Conservation (phyloP, 2,888 invertebrate species). For the Lochmaea capreae region DNA sequence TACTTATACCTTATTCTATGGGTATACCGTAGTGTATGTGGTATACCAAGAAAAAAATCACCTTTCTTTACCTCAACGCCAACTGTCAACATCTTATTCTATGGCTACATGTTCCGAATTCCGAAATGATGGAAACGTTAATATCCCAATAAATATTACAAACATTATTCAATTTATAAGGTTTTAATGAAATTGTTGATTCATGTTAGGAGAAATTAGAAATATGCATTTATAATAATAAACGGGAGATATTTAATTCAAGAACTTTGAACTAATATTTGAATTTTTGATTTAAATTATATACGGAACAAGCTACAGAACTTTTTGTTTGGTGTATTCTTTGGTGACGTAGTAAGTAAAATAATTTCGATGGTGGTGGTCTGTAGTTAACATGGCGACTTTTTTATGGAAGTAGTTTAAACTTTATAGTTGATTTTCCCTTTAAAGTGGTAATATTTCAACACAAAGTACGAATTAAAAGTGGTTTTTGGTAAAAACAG, state of each 20-base stretch:
- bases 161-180: not conserved
- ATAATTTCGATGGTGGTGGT: conserved; percentile 23
- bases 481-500: not conserved
- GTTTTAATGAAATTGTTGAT: not conserved
- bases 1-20: too few species aligned
- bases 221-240: not conserved
- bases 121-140: not conserved
- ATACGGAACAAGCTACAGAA: not conserved
- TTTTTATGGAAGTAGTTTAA: conserved; percentile 20
- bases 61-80: too few species aligned
- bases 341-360: conserved; percentile 23
- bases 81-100: too few species aligned
- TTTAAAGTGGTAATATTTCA: not conserved
- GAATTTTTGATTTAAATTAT: not conserved
- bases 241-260: not conserved
- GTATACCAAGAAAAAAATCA: too few species aligned
- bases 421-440: not conserved
- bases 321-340: too few species aligned
- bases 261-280: not conserved
- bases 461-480: not conserved
- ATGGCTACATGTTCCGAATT: too few species aligned
- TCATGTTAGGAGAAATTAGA: too few species aligned
- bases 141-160: not conserved
- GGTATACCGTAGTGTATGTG: too few species aligned
- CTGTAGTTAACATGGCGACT: conserved; percentile 25